Evolutionary conservation across 2,888 invertebrate species (phyloP).

Genomic region (Ennomos erosarius): DNA sequence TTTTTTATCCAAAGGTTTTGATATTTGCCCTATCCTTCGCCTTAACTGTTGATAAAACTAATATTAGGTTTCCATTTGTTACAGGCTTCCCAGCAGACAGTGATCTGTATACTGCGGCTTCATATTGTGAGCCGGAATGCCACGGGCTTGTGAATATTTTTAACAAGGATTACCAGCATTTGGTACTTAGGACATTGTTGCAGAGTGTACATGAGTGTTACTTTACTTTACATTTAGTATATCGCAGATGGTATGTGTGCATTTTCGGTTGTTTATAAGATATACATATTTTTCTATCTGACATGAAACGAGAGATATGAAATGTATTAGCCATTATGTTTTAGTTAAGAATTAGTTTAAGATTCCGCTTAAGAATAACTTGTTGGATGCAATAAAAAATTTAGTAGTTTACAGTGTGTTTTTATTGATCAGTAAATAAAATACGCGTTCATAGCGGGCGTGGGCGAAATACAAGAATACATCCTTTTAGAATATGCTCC

Average conservation of each 20-base stretch:
- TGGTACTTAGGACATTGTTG: conserved; percentile 65
- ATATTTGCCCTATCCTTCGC: too few species aligned
- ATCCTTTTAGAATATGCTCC: too few species aligned
- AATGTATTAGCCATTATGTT: conserved; percentile 75
- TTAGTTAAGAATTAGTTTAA: conserved; percentile 77
- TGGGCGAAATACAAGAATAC: too few species aligned
- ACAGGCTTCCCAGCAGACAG: conserved; percentile 64
- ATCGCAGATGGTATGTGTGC: conserved; percentile 73
- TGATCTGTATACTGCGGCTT: conserved; percentile 71
- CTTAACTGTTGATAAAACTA: too few species aligned
- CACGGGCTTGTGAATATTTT: conserved; percentile 76
- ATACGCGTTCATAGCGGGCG: too few species aligned
- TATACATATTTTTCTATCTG: conserved; percentile 81
- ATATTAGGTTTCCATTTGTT: conserved; percentile 48
- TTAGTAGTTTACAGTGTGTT: conserved; percentile 67
- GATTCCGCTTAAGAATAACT: conserved; percentile 79
- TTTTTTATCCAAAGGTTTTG: too few species aligned
- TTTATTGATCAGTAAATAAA: conserved; percentile 45
- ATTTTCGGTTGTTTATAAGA: conserved; percentile 78
- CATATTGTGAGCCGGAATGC: conserved; percentile 68
- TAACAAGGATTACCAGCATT: conserved; percentile 62
- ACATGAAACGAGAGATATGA: conserved; percentile 68
- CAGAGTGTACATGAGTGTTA: conserved; percentile 60
- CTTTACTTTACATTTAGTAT: conserved; percentile 69
- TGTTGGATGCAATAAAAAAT: conserved; percentile 82